Conservation (phyloP, 2,113 vertebrate genomes). For the Calypte anna region DNA sequence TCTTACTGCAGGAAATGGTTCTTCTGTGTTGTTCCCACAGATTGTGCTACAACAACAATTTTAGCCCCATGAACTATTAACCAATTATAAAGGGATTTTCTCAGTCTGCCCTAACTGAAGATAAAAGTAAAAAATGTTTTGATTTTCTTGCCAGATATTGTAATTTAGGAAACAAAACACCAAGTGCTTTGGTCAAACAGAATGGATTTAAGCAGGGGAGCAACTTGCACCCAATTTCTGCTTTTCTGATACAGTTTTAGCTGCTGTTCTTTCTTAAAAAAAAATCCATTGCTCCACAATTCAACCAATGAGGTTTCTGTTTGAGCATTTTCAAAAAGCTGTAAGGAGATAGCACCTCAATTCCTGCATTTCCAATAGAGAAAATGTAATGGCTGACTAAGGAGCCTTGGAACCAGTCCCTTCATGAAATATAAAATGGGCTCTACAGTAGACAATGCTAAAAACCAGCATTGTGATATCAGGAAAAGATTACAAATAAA, state of each 20-base stretch:
- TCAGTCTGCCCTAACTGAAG: conserved; percentile 57
- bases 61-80: conserved; percentile 27
- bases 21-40: conserved; percentile 73
- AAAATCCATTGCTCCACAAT: background rate
- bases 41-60: conserved; percentile 53
- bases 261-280: background rate
- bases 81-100: conserved; percentile 70
- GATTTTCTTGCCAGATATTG: background rate
- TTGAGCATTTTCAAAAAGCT: background rate
- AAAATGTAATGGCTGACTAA: background rate
- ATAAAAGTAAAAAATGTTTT: conserved; percentile 29
- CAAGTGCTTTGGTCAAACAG: background rate
- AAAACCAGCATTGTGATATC: background rate
- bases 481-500: background rate
- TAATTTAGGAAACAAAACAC: background rate
- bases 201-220: background rate
- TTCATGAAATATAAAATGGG: background rate
- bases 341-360: background rate
- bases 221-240: background rate
- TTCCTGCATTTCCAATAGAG: background rate
- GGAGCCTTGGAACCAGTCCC: background rate
- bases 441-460: background rate
- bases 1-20: conserved; percentile 74
- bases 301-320: background rate
- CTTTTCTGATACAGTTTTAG: background rate